Base-by-base conservation (phyloP, 2,888 invertebrate species). In the Lacanobia oleracea region DNA sequence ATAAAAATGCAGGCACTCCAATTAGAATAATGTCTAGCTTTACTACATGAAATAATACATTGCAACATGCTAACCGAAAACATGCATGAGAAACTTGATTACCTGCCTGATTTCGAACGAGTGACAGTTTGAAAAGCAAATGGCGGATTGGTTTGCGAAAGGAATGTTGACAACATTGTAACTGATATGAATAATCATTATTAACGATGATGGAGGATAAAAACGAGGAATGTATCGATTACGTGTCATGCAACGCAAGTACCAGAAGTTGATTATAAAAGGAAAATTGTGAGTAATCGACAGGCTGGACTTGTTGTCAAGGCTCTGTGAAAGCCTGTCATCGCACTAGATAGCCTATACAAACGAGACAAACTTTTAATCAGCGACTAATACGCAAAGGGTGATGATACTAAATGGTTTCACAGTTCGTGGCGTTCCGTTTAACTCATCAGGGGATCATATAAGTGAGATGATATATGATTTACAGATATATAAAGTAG, bases 1-100 rank as follows among this genome's bases (percentile, higher is more conserved):
- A 78, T 74, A 84, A 84, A 84, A 84, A 82, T 62, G 60, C 66
- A 74, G 56, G 50, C 67, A 77, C 62, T 59, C 72, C 75, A 75
- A 84, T 84, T 82, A 77, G 54, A 75, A 79, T 69, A 72, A 82
- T 73, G 51, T 53, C 77, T 81, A 81, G 68, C 50, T 81, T 63
- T 66, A 66, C 59, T 54, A 72, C 67, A 63, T 62, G 77, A 76
- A 61, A 77, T 67, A 63, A 66, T 77, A 76, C 64, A 67, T 56
- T 63, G 65, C 40, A 53, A 69, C 70, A 78, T 81, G 78, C 57
- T 57, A 67, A 67, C 67, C 50, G 60, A 72, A 68, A 62, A 12
- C 59, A 69, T 60, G 66, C 65, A 67, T 60, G 43, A 67, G 33
- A 62, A 62, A 51, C 64, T 27, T 60, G 62, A 57, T 68, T 62